Evolutionary conservation across 2,797 vertebrate species (phyloP), one percentile per base, ranked within the genome.

Genomic region (Erpetoichthys calabaricus): DNA sequence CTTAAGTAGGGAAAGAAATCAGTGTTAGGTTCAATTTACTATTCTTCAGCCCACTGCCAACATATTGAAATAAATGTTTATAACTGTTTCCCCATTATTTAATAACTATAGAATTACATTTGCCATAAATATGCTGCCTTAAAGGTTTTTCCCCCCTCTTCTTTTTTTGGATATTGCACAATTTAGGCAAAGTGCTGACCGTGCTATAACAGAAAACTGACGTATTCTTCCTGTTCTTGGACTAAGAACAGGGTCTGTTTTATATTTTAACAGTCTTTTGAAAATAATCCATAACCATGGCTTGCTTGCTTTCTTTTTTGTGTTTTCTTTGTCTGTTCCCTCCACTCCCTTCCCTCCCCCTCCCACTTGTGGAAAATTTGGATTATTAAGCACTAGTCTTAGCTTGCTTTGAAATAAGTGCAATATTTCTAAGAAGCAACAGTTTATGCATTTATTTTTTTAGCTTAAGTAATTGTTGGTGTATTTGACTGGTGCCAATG

Each of bases 181-280:
- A 4, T 8, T 43, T 41, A 60, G 54, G 46, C n/a, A 57, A 67
- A 74, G 55, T 59, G 45, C 64, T 74, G 55, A 69, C 43, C 43
- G 56, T 73, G 55, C 45, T 51, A 3, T 59, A 49, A 51, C 47
- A 66, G 55, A 60, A 58, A 63, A 66, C 59, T 72, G 58, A 53
- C 57, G 41, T 57, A 56, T 68, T 64, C 3, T 64, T 70, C 59
- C 59, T 68, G 25, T 65, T 71, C 56, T 72, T 76, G 55, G 68
- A 76, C 63, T 60, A 69, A 45, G 8, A 51, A 62, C 64, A 56
- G 54, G 61, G 4, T 61, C 45, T 70, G 49, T 63, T 74, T 65
- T 67, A 61, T 10, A 65, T 75, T 76, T 75, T 72, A 65, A 67
- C 67, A 65, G 46, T 42, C 7, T 62, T 73, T 75, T 74, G 51